Percentiles rank a stretch among this genome's conserved stretches.
phyloP scores from a whole-genome alignment of 2,888 invertebrate species.

The Neelides folsomi region DNA sequence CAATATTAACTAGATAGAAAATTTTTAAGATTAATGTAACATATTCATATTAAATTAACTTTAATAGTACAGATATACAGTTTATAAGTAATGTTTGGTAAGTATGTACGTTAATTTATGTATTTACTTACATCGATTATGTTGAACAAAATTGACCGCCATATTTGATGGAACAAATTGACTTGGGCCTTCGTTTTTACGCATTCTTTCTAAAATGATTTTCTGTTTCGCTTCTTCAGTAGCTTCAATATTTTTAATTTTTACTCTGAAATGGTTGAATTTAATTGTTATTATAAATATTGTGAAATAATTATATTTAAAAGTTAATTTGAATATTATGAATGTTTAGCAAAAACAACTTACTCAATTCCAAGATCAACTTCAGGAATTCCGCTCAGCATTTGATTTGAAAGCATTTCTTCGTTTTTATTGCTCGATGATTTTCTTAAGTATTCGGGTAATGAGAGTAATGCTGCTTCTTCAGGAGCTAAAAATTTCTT shows the following conservation, averaged over 20 bases:
- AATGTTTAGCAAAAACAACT: conserved; percentile 33
- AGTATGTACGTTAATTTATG: too few relatives aligned
- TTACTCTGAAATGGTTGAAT: conserved; percentile 49
- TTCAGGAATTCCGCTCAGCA: conserved; percentile 98
- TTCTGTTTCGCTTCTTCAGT: conserved; percentile 96
- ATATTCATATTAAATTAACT: too few relatives aligned
- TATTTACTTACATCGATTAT: conserved; percentile 83
- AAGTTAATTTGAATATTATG: conserved; percentile 1
- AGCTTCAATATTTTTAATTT: conserved; percentile 96
- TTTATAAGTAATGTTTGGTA: too few relatives aligned
- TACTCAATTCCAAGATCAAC: conserved; percentile 96
- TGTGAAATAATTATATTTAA: background rate
- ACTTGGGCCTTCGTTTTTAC: conserved; percentile 82
- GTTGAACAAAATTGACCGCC: conserved; percentile 96
- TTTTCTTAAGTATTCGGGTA: conserved; percentile 76
- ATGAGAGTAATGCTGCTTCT: conserved; percentile 74
- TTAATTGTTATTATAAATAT: background rate
- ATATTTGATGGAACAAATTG: conserved; percentile 95
- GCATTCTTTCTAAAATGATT: conserved; percentile 72
- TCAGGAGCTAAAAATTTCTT: conserved; percentile 64
- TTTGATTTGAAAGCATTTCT: conserved; percentile 99
- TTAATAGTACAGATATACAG: too few relatives aligned
- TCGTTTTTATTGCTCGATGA: conserved; percentile 80
- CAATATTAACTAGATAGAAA: conserved; percentile 60
- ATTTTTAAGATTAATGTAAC: too few relatives aligned